Percentiles rank a stretch among this genome's conserved stretches.
These are phyloP conservation scores for Amazona vittata DNA, from an alignment of 2,113 vertebrate genomes.

Conservation along the genomic window DNA sequence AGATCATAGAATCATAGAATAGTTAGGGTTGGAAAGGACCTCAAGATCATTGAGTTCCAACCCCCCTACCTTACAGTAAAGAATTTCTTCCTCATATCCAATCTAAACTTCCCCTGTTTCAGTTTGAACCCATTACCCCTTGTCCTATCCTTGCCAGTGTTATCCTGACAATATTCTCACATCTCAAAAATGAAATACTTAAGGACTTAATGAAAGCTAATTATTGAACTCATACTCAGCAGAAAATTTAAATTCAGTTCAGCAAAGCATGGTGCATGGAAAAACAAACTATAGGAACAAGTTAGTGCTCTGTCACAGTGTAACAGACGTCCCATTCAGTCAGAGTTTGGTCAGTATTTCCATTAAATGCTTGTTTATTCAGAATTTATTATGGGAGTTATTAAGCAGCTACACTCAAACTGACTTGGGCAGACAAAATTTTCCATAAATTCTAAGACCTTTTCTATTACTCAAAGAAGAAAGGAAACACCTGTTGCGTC, in stretches of 20 bases:
- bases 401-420: neutral
- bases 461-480: neutral
- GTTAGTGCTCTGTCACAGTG: neutral
- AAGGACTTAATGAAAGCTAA: neutral
- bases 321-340: conserved; percentile 13
- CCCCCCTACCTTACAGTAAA: too few species aligned
- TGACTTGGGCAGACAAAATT: neutral
- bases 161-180: neutral
- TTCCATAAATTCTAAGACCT: neutral
- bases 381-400: neutral
- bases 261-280: neutral
- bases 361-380: neutral
- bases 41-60: too few species aligned
- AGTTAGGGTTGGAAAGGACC: too few species aligned
- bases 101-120: too few species aligned
- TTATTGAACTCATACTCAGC: neutral
- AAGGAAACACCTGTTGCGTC: neutral
- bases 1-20: neutral
- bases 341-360: neutral
- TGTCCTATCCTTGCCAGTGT: neutral
- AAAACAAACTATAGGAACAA: conserved; percentile 26
- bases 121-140: too few species aligned
- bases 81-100: too few species aligned
- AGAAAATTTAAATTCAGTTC: neutral
- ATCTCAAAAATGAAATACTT: neutral